These are phyloP conservation scores for Aspidiotus rigidus DNA, from an alignment of 2,888 invertebrate species.

Conservation along the genomic window DNA sequence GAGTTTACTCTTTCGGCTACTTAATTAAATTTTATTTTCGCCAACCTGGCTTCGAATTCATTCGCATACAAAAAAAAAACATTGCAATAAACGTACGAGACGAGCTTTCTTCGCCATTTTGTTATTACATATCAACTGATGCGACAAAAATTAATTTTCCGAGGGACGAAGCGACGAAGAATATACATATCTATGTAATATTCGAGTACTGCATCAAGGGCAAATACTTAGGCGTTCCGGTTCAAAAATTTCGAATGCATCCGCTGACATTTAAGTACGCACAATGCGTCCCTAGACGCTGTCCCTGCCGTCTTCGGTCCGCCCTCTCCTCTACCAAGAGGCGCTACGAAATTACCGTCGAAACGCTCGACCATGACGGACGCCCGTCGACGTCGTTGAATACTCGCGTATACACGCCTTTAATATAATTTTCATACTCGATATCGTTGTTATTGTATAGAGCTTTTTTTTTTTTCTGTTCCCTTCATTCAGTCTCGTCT, in stretches of 20 bases:
- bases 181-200: constrained; percentile 12
- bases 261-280: constrained; percentile 32
- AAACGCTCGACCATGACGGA: constrained; percentile 17
- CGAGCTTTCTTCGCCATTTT: not conserved
- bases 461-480: too few species aligned
- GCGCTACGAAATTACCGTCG: not conserved
- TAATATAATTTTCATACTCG: too few species aligned
- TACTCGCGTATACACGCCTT: too few species aligned
- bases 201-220: constrained; percentile 20
- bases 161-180: constrained; percentile 30
- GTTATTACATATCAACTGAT: constrained; percentile 29
- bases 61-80: not conserved
- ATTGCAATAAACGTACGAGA: not conserved
- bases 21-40: not conserved
- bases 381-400: not conserved
- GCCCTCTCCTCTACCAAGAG: not conserved
- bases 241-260: constrained; percentile 31
- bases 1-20: not conserved
- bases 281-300: constrained; percentile 31
- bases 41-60: not conserved
- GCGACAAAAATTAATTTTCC: constrained; percentile 33
- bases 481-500: too few species aligned
- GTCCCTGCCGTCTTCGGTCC: constrained; percentile 3
- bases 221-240: constrained; percentile 32
- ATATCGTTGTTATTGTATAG: too few species aligned